These are phyloP conservation scores for Cantharis lateralis DNA, from an alignment of 2,888 invertebrate species.

Conservation along the genomic window DNA sequence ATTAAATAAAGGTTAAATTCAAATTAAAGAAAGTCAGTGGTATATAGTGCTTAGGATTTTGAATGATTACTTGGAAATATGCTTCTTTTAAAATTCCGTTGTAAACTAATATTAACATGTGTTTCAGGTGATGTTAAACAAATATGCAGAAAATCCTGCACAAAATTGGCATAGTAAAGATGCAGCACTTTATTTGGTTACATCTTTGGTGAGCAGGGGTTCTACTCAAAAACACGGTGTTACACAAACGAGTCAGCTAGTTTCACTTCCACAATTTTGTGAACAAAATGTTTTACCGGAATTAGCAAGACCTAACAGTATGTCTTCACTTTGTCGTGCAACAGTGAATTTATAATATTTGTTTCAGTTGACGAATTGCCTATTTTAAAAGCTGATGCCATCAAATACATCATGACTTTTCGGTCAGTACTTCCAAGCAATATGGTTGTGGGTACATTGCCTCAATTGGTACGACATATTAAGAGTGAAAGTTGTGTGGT, in stretches of 20 bases:
- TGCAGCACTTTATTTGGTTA: conserved; percentile 94
- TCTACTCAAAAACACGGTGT: conserved; percentile 89
- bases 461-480: conserved; percentile 79
- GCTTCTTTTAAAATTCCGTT: too few relatives aligned
- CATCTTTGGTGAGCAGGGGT: conserved; percentile 89
- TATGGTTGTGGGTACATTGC: conserved; percentile 73
- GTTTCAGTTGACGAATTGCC: conserved; percentile 82
- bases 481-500: conserved; percentile 81
- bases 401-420: conserved; percentile 97
- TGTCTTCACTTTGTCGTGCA: conserved; percentile 17
- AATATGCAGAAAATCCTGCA: conserved; percentile 76
- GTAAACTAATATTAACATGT: background rate
- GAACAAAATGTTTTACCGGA: conserved; percentile 86
- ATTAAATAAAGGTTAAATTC: too few relatives aligned
- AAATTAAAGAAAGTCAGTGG: too few relatives aligned
- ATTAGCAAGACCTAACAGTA: conserved; percentile 74
- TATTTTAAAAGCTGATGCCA: conserved; percentile 93
- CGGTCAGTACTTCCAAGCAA: conserved; percentile 85
- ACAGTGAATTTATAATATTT: conserved; percentile 21
- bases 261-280: conserved; percentile 89
- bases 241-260: conserved; percentile 87
- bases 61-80: too few relatives aligned
- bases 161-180: conserved; percentile 93
- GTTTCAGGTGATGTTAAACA: conserved; percentile 71
- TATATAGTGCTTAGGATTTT: too few relatives aligned